A percentile compares a stretch with the other conserved stretches of the same genome.
These are phyloP conservation scores for Delichon dasypus DNA, from an alignment of 2,797 vertebrate genomes.

Conservation along the genomic window DNA sequence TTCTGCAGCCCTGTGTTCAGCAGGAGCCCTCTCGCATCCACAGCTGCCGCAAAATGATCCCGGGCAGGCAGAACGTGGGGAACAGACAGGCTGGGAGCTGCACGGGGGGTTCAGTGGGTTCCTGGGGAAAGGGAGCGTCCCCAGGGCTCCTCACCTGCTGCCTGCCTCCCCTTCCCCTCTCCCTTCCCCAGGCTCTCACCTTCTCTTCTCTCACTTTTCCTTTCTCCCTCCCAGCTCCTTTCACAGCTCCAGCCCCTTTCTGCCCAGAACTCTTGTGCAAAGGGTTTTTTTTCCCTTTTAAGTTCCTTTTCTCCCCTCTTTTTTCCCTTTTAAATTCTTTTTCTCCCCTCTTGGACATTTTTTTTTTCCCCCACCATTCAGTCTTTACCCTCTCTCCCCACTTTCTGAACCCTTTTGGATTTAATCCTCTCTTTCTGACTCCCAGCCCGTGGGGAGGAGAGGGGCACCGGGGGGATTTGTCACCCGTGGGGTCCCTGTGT, in stretches of 20 bases:
- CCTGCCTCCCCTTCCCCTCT: no score
- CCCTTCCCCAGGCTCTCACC: no score
- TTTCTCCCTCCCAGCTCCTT: not conserved
- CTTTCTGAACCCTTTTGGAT: not conserved
- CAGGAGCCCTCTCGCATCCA: not conserved
- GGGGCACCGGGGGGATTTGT: not conserved
- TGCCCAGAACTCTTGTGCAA: not conserved
- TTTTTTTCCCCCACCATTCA: not conserved
- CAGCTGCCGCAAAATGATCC: not conserved
- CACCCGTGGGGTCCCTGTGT: fast-evolving
- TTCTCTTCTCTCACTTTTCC: no score
- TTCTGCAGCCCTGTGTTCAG: not conserved
- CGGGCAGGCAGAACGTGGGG: not conserved
- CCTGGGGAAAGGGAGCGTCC: not conserved
- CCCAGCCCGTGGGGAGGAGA: not conserved
- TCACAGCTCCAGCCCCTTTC: not conserved
- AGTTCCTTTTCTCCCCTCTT: not conserved
- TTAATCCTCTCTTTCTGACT: not conserved
- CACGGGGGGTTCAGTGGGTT: not conserved
- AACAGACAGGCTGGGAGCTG: not conserved
- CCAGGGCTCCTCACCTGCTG: not conserved
- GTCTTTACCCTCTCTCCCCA: not conserved
- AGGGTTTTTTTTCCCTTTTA: not conserved
- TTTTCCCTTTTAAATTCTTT: not conserved
- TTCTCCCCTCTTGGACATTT: not conserved